Conservation (phyloP, 2,113 vertebrate genomes). For the Cygnus atratus region DNA sequence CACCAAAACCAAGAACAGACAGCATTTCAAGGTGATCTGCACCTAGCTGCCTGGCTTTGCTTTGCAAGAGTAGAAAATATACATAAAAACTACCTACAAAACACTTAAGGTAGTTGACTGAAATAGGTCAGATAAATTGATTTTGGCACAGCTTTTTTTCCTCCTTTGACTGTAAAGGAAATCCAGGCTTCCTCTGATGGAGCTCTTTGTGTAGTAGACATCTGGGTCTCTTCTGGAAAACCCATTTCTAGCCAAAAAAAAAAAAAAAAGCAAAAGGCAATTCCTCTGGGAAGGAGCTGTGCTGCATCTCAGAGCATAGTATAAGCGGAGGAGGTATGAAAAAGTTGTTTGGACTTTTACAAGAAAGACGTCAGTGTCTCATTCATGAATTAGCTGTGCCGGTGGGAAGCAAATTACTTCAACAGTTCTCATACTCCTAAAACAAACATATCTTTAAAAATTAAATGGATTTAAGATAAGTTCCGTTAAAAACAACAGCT, state of each 20-base stretch:
- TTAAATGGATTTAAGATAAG: background rate
- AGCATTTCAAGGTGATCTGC: background rate
- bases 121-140: background rate
- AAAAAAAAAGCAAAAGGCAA: background rate
- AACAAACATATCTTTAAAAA: background rate
- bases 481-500: background rate
- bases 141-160: background rate
- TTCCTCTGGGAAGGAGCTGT: background rate
- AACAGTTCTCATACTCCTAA: background rate
- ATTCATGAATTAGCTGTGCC: background rate
- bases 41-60: background rate
- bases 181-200: background rate
- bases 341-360: background rate
- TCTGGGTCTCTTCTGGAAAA: background rate
- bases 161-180: background rate
- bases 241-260: background rate
- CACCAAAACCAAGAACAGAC: background rate
- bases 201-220: background rate
- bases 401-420: background rate
- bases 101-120: background rate
- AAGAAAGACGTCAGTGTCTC: background rate
- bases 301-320: background rate
- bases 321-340: background rate
- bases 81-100: background rate
- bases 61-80: background rate